phyloP scores from a whole-genome alignment of 2,888 invertebrate species.

The Graphium colonna region DNA sequence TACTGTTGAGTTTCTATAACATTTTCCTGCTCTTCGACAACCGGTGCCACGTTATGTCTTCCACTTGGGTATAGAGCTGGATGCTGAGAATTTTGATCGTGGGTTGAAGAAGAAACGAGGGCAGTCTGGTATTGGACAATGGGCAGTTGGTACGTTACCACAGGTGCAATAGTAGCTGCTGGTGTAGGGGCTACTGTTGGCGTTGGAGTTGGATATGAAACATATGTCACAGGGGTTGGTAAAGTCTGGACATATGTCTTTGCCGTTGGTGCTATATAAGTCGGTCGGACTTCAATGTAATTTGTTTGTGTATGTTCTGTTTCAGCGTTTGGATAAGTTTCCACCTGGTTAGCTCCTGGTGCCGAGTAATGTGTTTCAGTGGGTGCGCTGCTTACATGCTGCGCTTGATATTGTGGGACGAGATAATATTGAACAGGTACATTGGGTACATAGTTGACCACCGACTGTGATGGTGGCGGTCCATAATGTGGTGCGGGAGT shows the following conservation, averaged over 20 bases:
- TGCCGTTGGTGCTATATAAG: constrained; percentile 48
- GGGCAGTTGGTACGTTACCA: constrained; percentile 56
- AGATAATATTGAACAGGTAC: constrained; percentile 72
- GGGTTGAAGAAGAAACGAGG: constrained; percentile 42
- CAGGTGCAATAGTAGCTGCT: constrained; percentile 48
- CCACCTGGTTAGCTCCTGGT: constrained; percentile 34
- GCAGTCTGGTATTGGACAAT: constrained; percentile 51
- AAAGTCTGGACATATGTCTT: constrained; percentile 54
- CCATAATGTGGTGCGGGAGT: constrained; percentile 43
- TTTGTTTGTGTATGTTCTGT: constrained; percentile 50
- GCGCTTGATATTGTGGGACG: constrained; percentile 63
- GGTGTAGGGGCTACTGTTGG: constrained; percentile 44
- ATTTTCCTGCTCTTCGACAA: constrained; percentile 49
- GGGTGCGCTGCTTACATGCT: constrained; percentile 37
- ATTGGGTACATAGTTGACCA: constrained; percentile 68
- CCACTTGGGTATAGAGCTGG: constrained; percentile 46
- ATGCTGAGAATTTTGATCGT: constrained; percentile 20
- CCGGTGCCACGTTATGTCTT: constrained; percentile 49
- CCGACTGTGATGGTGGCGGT: constrained; percentile 45
- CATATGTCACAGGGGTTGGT: constrained; percentile 46
- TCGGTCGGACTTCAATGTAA: constrained; percentile 57
- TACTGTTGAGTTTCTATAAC: constrained; percentile 48
- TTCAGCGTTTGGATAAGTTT: constrained; percentile 45
- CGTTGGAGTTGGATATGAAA: constrained; percentile 51
- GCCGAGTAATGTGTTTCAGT: constrained; percentile 45